Evolutionary conservation across 2,113 vertebrate species (phyloP).

Genomic region (Spea bombifrons): DNA sequence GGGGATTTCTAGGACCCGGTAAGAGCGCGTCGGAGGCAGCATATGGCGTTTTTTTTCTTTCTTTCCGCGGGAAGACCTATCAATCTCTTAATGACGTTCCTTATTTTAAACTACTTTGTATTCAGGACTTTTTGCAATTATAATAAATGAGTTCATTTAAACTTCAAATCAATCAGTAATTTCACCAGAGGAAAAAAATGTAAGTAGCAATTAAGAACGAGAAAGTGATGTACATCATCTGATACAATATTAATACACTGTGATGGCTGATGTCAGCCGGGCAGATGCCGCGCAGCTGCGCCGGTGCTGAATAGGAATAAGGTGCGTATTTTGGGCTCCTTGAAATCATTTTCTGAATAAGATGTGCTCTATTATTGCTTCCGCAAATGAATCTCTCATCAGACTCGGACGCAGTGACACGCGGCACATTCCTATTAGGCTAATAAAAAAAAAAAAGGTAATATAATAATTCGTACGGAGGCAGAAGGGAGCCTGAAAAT

Average conservation of each 20-base stretch:
- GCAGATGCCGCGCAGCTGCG: constrained; percentile 61
- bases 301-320: constrained; percentile 50
- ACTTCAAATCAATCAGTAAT: constrained; percentile 85
- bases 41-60: constrained; percentile 66
- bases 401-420: constrained; percentile 52
- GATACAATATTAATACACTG: constrained; percentile 84
- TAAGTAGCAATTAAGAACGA: constrained; percentile 88
- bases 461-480: neutral
- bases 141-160: constrained; percentile 78
- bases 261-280: constrained; percentile 79
- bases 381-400: constrained; percentile 54
- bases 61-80: constrained; percentile 68
- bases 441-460: constrained; percentile 39
- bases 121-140: constrained; percentile 74
- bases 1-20: too few species aligned
- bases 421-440: constrained; percentile 38
- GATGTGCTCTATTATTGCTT: constrained; percentile 54
- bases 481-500: neutral
- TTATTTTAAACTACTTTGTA: constrained; percentile 71
- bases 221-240: constrained; percentile 76
- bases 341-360: constrained; percentile 59
- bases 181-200: constrained; percentile 82
- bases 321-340: constrained; percentile 51
- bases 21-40: neutral
- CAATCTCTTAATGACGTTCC: constrained; percentile 74